phyloP scores from a whole-genome alignment of 2,888 invertebrate genomes.

The Phyllotreta striolata region DNA sequence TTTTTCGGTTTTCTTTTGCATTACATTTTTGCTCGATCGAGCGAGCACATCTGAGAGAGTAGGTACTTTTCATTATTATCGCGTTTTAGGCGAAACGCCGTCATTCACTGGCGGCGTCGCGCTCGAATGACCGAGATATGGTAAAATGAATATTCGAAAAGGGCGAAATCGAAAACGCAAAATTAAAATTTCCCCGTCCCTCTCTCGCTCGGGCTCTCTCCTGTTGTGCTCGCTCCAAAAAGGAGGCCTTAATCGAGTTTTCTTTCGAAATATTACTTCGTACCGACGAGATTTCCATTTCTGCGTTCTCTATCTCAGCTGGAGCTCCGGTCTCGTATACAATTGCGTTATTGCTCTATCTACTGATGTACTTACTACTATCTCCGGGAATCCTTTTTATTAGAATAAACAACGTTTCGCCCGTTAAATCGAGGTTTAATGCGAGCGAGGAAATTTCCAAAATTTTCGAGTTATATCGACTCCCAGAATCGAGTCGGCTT shows the following conservation, averaged over 20 bases:
- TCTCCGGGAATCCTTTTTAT: too few species aligned
- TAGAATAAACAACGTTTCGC: too few species aligned
- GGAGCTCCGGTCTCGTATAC: slow-evolving; percentile 21
- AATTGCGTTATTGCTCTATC: slow-evolving; percentile 21
- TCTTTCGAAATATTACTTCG: slow-evolving; percentile 27
- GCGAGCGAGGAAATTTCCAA: too few species aligned
- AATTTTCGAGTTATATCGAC: too few species aligned
- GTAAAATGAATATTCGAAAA: slow-evolving; percentile 29
- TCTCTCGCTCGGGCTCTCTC: slow-evolving; percentile 9
- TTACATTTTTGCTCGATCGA: too few species aligned
- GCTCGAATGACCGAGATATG: slow-evolving; percentile 15
- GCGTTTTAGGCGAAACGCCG: background rate
- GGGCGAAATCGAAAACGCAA: slow-evolving; percentile 18
- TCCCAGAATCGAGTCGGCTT: too few species aligned
- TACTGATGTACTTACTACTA: background rate
- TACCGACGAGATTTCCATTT: slow-evolving; percentile 24
- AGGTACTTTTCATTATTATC: slow-evolving; percentile 3
- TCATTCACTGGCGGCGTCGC: slow-evolving; percentile 12
- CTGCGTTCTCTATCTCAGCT: slow-evolving; percentile 18
- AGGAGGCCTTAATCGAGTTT: slow-evolving; percentile 19
- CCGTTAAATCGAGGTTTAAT: too few species aligned
- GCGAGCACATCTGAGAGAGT: background rate
- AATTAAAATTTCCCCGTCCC: slow-evolving; percentile 11
- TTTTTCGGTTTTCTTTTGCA: background rate
- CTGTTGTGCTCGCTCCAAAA: too few species aligned